phyloP scores from a whole-genome alignment of 1,140 invertebrate species.

The Drosophila sucinea region DNA sequence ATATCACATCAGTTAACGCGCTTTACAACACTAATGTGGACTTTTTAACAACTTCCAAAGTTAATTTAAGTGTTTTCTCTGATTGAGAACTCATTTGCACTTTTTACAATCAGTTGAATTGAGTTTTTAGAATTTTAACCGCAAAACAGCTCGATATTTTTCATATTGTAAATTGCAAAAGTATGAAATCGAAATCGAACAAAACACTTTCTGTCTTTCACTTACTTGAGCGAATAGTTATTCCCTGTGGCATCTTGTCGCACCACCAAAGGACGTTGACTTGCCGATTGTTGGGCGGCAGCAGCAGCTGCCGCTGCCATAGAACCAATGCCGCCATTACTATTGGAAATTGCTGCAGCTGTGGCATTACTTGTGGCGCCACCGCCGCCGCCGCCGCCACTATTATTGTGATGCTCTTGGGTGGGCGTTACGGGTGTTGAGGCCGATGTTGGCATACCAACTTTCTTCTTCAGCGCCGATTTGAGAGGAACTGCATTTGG shows the following conservation, averaged over 20 bases:
- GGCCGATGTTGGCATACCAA: slow-evolving; percentile 83
- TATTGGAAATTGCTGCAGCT: slow-evolving; percentile 68
- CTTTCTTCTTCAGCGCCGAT: slow-evolving; percentile 95
- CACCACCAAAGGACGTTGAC: slow-evolving; percentile 86
- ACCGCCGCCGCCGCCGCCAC: slow-evolving; percentile 4
- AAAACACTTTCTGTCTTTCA: slow-evolving; percentile 25
- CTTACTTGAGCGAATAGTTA: slow-evolving; percentile 87
- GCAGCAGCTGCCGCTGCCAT: slow-evolving; percentile 72
- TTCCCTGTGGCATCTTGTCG: slow-evolving; percentile 86
- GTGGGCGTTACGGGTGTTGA: slow-evolving; percentile 87
- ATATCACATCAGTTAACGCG: too few relatives aligned
- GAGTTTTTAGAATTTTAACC: too few relatives aligned
- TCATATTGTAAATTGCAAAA: not conserved
- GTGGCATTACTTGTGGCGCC: slow-evolving; percentile 44
- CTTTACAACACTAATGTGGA: too few relatives aligned
- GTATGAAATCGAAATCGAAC: not conserved
- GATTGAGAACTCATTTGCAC: too few relatives aligned
- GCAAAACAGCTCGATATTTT: not conserved
- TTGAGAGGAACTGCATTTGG: slow-evolving; percentile 95
- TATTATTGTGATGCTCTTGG: slow-evolving; percentile 85
- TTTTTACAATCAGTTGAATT: too few relatives aligned
- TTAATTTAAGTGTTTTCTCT: too few relatives aligned
- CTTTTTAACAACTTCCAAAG: too few relatives aligned
- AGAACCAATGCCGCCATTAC: slow-evolving; percentile 70
- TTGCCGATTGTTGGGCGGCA: slow-evolving; percentile 71